phyloP scores from a whole-genome alignment of 2,888 invertebrate genomes.

The Tiphia femorata region DNA sequence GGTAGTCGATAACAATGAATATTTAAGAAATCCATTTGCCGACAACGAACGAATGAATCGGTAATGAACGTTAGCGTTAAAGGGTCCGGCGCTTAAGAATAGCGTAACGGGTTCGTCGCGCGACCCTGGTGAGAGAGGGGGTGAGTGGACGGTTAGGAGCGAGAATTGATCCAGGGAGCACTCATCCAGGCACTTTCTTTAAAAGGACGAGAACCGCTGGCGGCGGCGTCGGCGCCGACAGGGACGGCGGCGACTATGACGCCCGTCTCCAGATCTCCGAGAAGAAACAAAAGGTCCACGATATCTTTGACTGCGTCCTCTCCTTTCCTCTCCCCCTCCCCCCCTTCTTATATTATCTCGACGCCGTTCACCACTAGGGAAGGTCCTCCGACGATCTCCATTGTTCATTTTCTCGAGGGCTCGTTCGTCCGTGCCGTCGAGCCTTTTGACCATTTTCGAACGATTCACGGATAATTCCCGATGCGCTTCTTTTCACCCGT shows the following conservation, averaged over 20 bases:
- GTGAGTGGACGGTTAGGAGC: too few species aligned
- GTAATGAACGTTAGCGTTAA: too few species aligned
- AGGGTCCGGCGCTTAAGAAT: too few species aligned
- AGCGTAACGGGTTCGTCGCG: too few species aligned
- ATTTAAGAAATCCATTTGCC: too few species aligned
- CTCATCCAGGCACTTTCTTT: slow-evolving; percentile 17
- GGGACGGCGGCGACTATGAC: neutral
- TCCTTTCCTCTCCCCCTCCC: slow-evolving; percentile 35
- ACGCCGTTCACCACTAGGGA: slow-evolving; percentile 11
- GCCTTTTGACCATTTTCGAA: slow-evolving; percentile 61
- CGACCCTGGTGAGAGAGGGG: too few species aligned
- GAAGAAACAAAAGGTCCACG: slow-evolving; percentile 54
- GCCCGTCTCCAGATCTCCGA: slow-evolving; percentile 10
- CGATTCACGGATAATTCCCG: slow-evolving; percentile 63
- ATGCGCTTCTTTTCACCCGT: slow-evolving; percentile 55
- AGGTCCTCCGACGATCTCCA: slow-evolving; percentile 40
- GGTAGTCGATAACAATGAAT: too few species aligned
- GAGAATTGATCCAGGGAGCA: slow-evolving; percentile 4
- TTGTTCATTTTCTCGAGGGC: slow-evolving; percentile 61
- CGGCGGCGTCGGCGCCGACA: neutral
- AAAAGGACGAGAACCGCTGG: neutral
- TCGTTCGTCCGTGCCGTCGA: slow-evolving; percentile 54
- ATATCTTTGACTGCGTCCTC: slow-evolving; percentile 54
- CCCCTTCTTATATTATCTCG: slow-evolving; percentile 28
- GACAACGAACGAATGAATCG: neutral